A percentile compares a stretch with the other conserved stretches of the same genome.
Evolutionary conservation across 2,888 invertebrate genomes (phyloP).

Genomic region (Torymus texanus): DNA sequence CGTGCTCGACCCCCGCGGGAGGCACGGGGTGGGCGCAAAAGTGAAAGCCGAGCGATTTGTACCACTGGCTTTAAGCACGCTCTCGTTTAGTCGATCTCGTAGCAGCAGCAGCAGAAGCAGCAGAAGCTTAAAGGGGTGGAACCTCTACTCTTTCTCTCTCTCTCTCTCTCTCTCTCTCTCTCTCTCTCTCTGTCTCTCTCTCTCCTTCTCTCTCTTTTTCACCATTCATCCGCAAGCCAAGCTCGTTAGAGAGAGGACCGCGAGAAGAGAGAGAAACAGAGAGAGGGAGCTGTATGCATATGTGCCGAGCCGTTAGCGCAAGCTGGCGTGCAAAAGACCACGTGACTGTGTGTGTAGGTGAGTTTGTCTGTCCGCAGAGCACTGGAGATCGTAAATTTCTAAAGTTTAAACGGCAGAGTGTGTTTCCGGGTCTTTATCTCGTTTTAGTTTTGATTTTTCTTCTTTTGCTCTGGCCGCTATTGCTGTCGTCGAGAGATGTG

Average conservation of each 20-base stretch:
- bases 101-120: no score
- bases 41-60: slow-evolving; percentile 2
- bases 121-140: slow-evolving; percentile 2
- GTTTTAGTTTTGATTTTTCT: no score
- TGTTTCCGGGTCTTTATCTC: slow-evolving; percentile 4
- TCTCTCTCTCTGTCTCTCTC: no score
- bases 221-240: neutral
- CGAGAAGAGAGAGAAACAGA: slow-evolving; percentile 23
- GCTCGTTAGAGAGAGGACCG: neutral
- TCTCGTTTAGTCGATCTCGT: slow-evolving; percentile 16
- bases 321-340: neutral
- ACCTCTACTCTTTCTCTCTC: no score
- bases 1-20: neutral
- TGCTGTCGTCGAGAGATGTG: no score
- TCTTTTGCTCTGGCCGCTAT: no score
- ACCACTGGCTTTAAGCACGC: neutral
- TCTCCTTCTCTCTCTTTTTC: no score
- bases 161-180: no score
- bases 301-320: neutral
- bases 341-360: neutral
- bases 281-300: neutral
- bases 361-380: neutral
- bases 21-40: neutral
- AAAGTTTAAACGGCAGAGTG: slow-evolving; percentile 11
- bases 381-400: slow-evolving; percentile 28